Conservation (phyloP, 2,797 vertebrate genomes). For the Anolis apletophallus region DNA sequence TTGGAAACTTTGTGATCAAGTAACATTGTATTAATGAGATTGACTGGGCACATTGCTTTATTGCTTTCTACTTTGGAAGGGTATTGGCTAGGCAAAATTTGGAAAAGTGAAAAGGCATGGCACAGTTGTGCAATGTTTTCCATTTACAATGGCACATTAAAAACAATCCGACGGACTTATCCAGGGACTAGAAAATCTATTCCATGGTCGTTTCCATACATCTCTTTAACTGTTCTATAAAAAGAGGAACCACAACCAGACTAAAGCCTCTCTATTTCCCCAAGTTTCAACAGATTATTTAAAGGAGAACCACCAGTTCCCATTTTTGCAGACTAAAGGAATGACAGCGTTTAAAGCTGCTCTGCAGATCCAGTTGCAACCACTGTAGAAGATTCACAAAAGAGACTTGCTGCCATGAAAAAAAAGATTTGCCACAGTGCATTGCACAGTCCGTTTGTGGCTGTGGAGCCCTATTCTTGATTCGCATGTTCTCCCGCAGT, state of each 20-base stretch:
- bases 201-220: background rate
- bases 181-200: background rate
- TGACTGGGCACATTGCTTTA: background rate
- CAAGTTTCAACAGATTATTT: background rate
- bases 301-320: background rate
- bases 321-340: background rate
- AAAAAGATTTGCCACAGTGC: background rate
- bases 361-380: background rate
- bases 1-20: background rate
- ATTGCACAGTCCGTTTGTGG: no score
- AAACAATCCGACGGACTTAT: background rate
- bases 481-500: no score
- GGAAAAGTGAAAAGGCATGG: background rate
- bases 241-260: conserved; percentile 1
- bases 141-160: background rate
- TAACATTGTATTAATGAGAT: background rate
- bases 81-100: background rate
- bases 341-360: background rate
- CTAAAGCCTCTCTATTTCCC: background rate
- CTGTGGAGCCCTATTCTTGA: no score
- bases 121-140: background rate
- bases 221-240: background rate
- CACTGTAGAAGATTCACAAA: background rate
- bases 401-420: background rate
- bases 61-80: background rate